phyloP scores from a whole-genome alignment of 2,888 invertebrate species.

The Craniophora ligustri region DNA sequence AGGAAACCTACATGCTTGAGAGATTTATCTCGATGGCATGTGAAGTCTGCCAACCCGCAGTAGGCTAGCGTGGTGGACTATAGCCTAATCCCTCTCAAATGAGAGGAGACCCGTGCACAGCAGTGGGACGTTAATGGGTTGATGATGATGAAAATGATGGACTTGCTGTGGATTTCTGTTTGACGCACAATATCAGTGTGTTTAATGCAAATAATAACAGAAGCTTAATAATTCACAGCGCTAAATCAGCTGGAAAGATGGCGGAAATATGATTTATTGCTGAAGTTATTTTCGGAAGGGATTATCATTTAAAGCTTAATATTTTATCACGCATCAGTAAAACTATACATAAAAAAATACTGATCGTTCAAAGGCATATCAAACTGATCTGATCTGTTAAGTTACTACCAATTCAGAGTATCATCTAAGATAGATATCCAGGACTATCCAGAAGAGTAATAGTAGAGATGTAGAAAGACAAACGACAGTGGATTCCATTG shows the following conservation, averaged over 20 bases:
- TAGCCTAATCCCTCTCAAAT: too few relatives aligned
- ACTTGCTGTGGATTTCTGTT: slow-evolving; percentile 9
- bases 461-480: slow-evolving; percentile 45
- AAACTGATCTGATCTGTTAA: too few relatives aligned
- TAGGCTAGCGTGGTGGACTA: too few relatives aligned
- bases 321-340: not conserved
- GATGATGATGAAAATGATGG: too few relatives aligned
- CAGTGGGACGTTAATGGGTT: too few relatives aligned
- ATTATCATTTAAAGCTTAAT: not conserved
- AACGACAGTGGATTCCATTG: slow-evolving; percentile 49
- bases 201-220: slow-evolving; percentile 34
- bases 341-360: too few relatives aligned
- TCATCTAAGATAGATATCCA: slow-evolving; percentile 31
- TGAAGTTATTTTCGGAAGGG: slow-evolving; percentile 14
- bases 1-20: too few relatives aligned
- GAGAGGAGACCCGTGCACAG: too few relatives aligned
- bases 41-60: too few relatives aligned
- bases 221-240: slow-evolving; percentile 15
- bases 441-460: slow-evolving; percentile 24
- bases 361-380: too few relatives aligned
- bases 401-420: slow-evolving; percentile 31
- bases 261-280: slow-evolving; percentile 31
- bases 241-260: not conserved
- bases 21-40: too few relatives aligned
- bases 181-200: not conserved